Base-by-base conservation (phyloP, 2,888 invertebrate genomes). In the Globia sparganii region DNA sequence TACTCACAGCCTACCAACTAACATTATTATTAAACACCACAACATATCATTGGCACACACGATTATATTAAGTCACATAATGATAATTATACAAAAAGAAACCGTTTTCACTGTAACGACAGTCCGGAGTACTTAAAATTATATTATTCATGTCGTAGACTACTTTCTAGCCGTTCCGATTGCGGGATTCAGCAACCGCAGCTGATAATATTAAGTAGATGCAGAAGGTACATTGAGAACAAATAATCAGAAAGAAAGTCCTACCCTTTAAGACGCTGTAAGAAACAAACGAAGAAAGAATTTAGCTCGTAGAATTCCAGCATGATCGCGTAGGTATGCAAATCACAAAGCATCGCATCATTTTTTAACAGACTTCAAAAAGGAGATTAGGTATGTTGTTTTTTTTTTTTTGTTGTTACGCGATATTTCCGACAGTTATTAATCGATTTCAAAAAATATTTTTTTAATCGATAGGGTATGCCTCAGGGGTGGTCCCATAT, bases 111-210 rank as follows among this genome's bases (percentile, higher is more conserved):
- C 70, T 83, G 77, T 72, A 78, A 75, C 66, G 64, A 61, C 53
- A 59, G 65, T 49, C n/a, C 43, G 25, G 61, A 72, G 80, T 83
- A 88, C 72, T 88, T 88, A 83, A 81, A 88, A 82, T 78, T 61
- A 81, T 86, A 88, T 88, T 89, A 88, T 88, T 81, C 72, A 85
- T 77, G 80, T 81, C 81, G 77, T 80, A 80, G 77, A 77, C 49
- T 58, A 87, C 89, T 89, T 90, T 90, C 90, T 88, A 90, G 85
- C 72, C 71, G 76, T 87, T 86, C 75, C 68, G 72, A 84, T 81
- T 84, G 85, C 79, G 83, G 84, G 78, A 74, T 82, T 64, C 71
- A 74, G 75, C 28, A 62, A 84, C 75, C 83, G 68, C 82, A 82
- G 71, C n/a, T 72, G 77, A 11, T 53, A 49, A 49, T 67, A 13